Conservation (phyloP, 2,113 vertebrate genomes). For the Lonchura striata region DNA sequence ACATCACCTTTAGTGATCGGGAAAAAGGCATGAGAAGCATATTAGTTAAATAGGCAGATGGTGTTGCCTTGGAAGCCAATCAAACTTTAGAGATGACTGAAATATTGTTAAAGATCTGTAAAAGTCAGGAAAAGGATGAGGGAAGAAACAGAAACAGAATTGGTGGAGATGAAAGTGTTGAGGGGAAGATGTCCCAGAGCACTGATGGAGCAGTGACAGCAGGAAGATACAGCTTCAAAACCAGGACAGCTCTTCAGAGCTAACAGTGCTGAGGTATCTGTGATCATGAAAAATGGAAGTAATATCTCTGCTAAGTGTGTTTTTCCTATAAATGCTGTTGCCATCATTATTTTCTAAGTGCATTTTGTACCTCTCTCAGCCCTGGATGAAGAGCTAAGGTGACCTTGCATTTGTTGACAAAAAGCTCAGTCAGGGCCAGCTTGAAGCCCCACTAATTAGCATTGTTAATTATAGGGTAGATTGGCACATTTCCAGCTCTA, state of each 20-base stretch:
- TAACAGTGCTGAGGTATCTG: not conserved
- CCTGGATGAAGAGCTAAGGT: not conserved
- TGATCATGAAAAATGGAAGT: constrained; percentile 27
- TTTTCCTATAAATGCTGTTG: not conserved
- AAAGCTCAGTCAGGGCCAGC: not conserved
- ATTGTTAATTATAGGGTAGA: not conserved
- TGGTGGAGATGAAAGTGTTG: not conserved
- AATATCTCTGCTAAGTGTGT: not conserved
- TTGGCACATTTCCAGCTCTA: not conserved
- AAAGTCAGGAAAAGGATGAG: constrained; percentile 37
- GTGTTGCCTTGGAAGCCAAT: constrained; percentile 62
- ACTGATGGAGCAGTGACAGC: not conserved
- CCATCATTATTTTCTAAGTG: not conserved
- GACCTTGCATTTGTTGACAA: not conserved
- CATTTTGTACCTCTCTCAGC: not conserved
- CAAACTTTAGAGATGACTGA: constrained; percentile 52
- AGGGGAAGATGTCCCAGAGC: constrained; percentile 6
- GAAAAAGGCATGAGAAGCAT: constrained; percentile 37
- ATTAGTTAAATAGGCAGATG: constrained; percentile 66
- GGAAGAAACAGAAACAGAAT: constrained; percentile 9
- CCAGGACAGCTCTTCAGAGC: not conserved
- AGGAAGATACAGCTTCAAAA: not conserved
- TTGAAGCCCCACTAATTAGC: not conserved
- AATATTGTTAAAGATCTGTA: constrained; percentile 48
- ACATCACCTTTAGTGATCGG: constrained; percentile 54